Evolutionary conservation across 2,113 vertebrate species (phyloP).

Genomic region (Lycaon pictus): DNA sequence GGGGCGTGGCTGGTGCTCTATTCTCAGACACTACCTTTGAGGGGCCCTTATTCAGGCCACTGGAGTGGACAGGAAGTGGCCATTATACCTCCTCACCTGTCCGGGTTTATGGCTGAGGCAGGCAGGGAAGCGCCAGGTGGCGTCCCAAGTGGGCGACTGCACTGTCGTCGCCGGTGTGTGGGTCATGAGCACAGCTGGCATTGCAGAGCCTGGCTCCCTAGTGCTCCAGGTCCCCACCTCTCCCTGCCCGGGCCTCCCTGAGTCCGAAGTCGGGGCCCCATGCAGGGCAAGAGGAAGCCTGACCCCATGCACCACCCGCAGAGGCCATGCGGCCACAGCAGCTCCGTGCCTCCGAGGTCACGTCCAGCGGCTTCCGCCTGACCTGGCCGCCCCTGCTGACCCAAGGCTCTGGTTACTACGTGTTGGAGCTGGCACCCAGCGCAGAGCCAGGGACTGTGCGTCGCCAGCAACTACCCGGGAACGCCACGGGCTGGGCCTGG

Average conservation of each 20-base stretch:
- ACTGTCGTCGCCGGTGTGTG: background rate
- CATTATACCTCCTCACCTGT: background rate
- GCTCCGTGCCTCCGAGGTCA: conserved; percentile 90
- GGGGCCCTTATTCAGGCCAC: background rate
- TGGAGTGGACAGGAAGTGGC: background rate
- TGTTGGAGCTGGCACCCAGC: conserved; percentile 88
- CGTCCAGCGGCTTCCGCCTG: conserved; percentile 90
- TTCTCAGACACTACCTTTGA: background rate
- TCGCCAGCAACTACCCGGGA: conserved; percentile 86
- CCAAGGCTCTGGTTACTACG: conserved; percentile 89
- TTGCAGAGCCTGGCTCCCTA: background rate
- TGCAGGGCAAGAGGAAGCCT: background rate
- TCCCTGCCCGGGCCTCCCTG: background rate
- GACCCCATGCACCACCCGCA: conserved; percentile 73
- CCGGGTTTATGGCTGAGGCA: background rate
- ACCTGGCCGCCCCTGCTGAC: conserved; percentile 92
- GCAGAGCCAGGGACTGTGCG: conserved; percentile 63
- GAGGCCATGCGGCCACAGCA: conserved; percentile 91
- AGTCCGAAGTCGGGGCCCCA: background rate
- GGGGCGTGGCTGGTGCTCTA: background rate
- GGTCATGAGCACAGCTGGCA: background rate
- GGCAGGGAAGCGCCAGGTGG: background rate
- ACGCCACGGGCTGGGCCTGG: conserved; percentile 86
- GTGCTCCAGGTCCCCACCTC: background rate
- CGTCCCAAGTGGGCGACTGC: background rate